A percentile compares a stretch with the other conserved stretches of the same genome.
These are phyloP conservation scores for Tipula confusa DNA, from an alignment of 2,888 invertebrate genomes.

Conservation along the genomic window DNA sequence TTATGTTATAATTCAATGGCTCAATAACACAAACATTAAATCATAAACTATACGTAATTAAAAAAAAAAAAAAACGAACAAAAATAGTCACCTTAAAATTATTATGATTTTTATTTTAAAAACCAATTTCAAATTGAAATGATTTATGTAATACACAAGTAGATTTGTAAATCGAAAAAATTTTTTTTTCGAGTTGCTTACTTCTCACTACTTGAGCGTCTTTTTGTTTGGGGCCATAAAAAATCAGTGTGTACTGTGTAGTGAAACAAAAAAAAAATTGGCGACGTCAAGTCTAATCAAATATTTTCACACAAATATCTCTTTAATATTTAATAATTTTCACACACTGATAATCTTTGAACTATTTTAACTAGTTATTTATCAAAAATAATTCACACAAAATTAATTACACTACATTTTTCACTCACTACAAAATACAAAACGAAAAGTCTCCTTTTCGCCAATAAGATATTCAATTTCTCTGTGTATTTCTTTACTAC, in stretches of 20 bases:
- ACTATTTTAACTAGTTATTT: neutral
- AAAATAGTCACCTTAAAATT: neutral
- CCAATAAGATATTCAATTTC: constrained; percentile 25
- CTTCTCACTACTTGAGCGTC: neutral
- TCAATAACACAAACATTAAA: neutral
- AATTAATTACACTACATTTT: neutral
- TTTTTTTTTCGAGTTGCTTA: neutral
- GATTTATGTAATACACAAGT: neutral
- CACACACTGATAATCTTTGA: neutral
- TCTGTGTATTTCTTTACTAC: neutral
- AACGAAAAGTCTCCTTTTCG: constrained; percentile 17
- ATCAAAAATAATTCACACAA: neutral
- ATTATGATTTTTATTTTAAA: neutral
- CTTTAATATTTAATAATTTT: neutral
- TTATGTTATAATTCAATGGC: neutral
- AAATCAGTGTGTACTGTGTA: neutral
- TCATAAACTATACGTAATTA: neutral
- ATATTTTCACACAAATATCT: neutral
- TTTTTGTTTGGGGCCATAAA: constrained; percentile 25
- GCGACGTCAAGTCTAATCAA: constrained; percentile 16
- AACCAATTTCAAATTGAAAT: neutral
- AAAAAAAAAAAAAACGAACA: no score
- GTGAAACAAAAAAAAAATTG: neutral
- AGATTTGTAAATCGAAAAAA: constrained; percentile 6
- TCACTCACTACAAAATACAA: constrained; percentile 20